These are phyloP conservation scores for Amyelois transitella DNA, from an alignment of 1,140 invertebrate species.

Conservation along the genomic window DNA sequence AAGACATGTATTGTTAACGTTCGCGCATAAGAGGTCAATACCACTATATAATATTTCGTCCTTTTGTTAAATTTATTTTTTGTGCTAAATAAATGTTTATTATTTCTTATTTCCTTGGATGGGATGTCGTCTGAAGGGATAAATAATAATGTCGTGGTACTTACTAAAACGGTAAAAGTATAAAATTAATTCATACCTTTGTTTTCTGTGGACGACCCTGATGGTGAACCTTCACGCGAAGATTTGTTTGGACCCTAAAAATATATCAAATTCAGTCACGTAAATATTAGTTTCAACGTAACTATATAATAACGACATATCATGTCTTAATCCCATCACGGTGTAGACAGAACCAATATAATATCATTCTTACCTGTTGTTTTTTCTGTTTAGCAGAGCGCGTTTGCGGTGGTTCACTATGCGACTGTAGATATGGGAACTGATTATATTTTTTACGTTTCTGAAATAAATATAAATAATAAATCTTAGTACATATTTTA, in stretches of 20 bases:
- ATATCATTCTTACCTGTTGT: slow-evolving; percentile 62
- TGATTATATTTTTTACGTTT: slow-evolving; percentile 68
- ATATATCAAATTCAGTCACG: slow-evolving; percentile 9
- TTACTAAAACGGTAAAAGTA: background rate
- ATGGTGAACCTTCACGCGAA: slow-evolving; percentile 58
- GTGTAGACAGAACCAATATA: too few relatives aligned
- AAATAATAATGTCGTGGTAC: too few relatives aligned
- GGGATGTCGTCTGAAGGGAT: too few relatives aligned
- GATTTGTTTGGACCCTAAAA: slow-evolving; percentile 52
- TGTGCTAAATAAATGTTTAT: too few relatives aligned
- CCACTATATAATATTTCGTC: too few relatives aligned
- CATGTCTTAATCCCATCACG: background rate
- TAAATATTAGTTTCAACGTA: too few relatives aligned
- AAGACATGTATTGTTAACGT: too few relatives aligned
- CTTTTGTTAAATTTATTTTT: too few relatives aligned
- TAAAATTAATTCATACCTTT: slow-evolving; percentile 32
- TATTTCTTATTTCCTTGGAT: too few relatives aligned
- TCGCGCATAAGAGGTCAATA: too few relatives aligned
- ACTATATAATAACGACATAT: background rate
- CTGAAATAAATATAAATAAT: slow-evolving; percentile 37
- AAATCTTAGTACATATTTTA: slow-evolving; percentile 2
- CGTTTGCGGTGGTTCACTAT: slow-evolving; percentile 66
- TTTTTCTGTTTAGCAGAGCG: slow-evolving; percentile 63
- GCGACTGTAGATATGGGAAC: slow-evolving; percentile 65
- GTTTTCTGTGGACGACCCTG: slow-evolving; percentile 56